Evolutionary conservation across 2,113 vertebrate species (phyloP), one percentile per base, ranked within the genome.

Genomic region (Glaucomys volans): DNA sequence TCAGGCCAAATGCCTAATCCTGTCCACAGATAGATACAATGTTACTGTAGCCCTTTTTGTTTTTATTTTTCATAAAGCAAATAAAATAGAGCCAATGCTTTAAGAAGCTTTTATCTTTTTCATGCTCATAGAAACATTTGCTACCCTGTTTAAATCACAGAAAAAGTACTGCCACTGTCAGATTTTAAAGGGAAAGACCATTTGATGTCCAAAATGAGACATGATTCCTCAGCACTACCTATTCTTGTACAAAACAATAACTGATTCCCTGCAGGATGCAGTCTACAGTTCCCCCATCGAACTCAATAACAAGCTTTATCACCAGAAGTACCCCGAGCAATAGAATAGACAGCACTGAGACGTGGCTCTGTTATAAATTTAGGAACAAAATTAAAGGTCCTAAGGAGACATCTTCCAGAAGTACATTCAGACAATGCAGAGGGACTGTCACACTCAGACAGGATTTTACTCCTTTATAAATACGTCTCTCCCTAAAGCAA

Each of bases 321-420:
- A 67, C 91, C 87, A 79, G 42, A 91, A 94, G 77, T 84, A 95
- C 87, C 76, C 22, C 85, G 50, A 88, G 94, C 96, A 90, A 95
- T 7, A 92, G 94, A 90, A 95, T 7, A 92, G 94, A 95, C 0
- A 57, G 90, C 82, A 93, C 64, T 91, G 77, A 83, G 82, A 93
- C 92, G 86, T 57, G 28, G 32, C 93, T 92, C 54, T 44, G 91
- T 82, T 96, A 54, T 76, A 97, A 96, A 97, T 96, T 93, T 79
- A 91, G 90, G 83, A 94, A 91, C 91, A 94, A 95, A 97, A 95
- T 93, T 91, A 97, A 96, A 97, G 95, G 92, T 97, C 94, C 96
- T 92, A 75, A 54, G 81, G 94, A 97, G 95, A 82, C 94, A 88
- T 74, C 95, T 96, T 85, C 91, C 93, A 92, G 88, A 66, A 81